Conservation (phyloP, 2,888 invertebrate species). For the Adelognathus sp. region DNA sequence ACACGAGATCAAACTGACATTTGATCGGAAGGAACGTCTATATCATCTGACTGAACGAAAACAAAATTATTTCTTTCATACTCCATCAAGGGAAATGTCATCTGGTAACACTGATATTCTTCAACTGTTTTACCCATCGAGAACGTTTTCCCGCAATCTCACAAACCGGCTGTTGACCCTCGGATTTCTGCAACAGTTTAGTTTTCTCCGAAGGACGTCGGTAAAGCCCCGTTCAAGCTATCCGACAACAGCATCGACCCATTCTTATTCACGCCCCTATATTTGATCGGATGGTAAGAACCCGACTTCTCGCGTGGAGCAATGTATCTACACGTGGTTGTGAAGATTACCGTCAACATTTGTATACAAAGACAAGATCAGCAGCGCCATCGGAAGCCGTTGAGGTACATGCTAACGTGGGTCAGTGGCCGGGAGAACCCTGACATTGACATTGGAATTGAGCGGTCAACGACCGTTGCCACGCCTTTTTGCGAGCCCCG, state of each 20-base stretch:
- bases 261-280: not conserved
- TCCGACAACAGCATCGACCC: conserved; percentile 25
- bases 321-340: conserved; percentile 7
- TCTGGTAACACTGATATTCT: too few relatives aligned
- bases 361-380: not conserved
- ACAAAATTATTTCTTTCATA: too few relatives aligned
- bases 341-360: conserved; percentile 5
- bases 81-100: too few relatives aligned
- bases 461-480: conserved; percentile 73
- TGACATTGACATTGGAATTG: conserved; percentile 79
- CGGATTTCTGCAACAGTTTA: not conserved
- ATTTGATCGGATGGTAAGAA: conserved; percentile 30
- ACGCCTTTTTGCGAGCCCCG: conserved; percentile 72
- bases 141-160: too few relatives aligned
- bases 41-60: too few relatives aligned
- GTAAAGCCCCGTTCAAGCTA: conserved; percentile 17
- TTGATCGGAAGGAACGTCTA: too few relatives aligned
- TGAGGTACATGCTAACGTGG: conserved; percentile 20
- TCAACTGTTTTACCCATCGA: too few relatives aligned
- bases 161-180: too few relatives aligned
- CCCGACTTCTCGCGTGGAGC: conserved; percentile 19
- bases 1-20: too few relatives aligned
- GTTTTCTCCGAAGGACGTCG: conserved; percentile 3
- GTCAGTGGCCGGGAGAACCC: conserved; percentile 70
- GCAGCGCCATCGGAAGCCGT: not conserved